Evolutionary conservation across 2,888 invertebrate species (phyloP), one percentile per base, ranked within the genome.

Genomic region (Tuberolachnus salignus): DNA sequence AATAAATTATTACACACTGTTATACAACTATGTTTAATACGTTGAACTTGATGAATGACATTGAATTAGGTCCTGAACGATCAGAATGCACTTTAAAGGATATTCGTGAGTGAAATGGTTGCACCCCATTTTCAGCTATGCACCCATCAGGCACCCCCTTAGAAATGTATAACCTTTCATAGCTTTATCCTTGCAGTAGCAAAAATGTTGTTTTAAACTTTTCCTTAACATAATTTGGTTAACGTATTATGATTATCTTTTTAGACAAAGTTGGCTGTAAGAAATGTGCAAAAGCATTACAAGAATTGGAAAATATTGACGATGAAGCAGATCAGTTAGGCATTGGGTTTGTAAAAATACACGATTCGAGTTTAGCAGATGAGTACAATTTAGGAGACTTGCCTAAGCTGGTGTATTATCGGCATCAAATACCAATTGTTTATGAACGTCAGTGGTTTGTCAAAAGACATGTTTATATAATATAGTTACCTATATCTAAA

Each of bases 261-360:
- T 66, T 89, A 96, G 96, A 95, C 88, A 95, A 94, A 86, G 93
- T 93, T 80, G 94, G 94, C 86, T 95, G 95, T 88, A 93, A 94
- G 86, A 94, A 93, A 87, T 95, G 95, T 86, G 91, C 94, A 81
- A 95, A 94, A 87, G 95, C 94, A 80, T 88, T 95, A 82, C 92
- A 93, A 87, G 95, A 95, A 87, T 86, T 96, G 86, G 95, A 96
- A 87, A 95, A 95, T 87, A 95, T 96, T 85, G 95, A 95, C 85
- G 95, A 96, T 84, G 95, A 96, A 86, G 95, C 95, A 51, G 95
- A 95, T 87, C 94, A 95, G 86, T 89, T 96, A 82, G 95, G 94
- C 82, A 95, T 96, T 84, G 95, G 95, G 83, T 95, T 96, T 86
- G 95, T 96, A 82, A 96, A 96, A 87, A 95, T 96, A 85, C 93